Evolutionary conservation across 2,113 vertebrate genomes (phyloP), one percentile per base, ranked within the genome.

Genomic region (Alethe diademata): DNA sequence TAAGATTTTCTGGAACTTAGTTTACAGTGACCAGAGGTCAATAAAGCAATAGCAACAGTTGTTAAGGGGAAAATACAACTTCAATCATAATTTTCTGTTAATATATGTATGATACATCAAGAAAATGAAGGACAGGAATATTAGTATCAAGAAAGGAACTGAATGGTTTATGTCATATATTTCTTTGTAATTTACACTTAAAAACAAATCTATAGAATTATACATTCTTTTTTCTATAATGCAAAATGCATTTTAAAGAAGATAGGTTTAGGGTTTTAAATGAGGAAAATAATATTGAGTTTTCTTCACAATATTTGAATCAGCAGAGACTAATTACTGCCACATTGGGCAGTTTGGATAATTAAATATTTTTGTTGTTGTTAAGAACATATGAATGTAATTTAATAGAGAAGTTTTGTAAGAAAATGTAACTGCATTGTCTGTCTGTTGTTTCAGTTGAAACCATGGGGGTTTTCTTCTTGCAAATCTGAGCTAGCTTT

Each of bases 361-460:
- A 90, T 96, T 96, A 95, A 83, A 90, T 65, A 72, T 86, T 96
- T 91, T 95, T 95, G 78, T 93, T 96, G 58, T 89, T 96, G n/a
- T 95, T 80, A 93, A 73, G 51, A 85, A 88, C 96, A 97, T 90
- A 80, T 56, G 94, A 96, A 93, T 93, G 60, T 42, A 94, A 96
- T 96, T 96, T 94, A 96, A 93, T 53, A 71, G 75, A 73, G 40
- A 88, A 71, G 67, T 96, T 95, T 95, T 96, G 88, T 88, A 90
- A 95, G 88, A 95, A 97, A 93, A 81, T 92, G 54, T 83, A 86
- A 82, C 69, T 92, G 56, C 85, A 78, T 93, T 96, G 83, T 96
- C 86, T 90, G 38, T 91, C 61, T 78, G 91, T 86, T 81, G 48
- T 88, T 97, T 92, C 92, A 84, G 47, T 79, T 91, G 87, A 92